phyloP scores from a whole-genome alignment of 2,113 vertebrate species.

The Hypomesus transpacificus region DNA sequence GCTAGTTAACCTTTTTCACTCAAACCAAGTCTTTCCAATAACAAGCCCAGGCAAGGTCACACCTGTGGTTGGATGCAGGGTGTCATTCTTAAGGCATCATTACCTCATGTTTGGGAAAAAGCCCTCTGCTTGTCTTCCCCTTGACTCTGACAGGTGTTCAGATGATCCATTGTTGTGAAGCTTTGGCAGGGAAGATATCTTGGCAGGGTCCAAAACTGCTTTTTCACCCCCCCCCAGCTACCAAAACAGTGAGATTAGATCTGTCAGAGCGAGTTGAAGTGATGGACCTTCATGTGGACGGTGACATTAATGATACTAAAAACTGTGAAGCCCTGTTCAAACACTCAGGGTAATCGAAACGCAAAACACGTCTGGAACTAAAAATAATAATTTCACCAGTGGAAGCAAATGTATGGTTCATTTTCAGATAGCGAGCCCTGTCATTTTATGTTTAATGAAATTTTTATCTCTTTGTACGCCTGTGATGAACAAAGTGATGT shows the following conservation, averaged over 20 bases:
- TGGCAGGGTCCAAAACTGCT: background rate
- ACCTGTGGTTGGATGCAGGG: conserved; percentile 1
- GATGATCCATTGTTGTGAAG: conserved; percentile 21
- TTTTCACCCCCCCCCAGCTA: conserved; percentile 9
- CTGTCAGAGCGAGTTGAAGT: conserved; percentile 8
- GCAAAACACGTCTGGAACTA: background rate
- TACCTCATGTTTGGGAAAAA: conserved; percentile 20
- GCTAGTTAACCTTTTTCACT: background rate
- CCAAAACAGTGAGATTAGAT: conserved; percentile 6
- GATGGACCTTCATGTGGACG: conserved; percentile 11
- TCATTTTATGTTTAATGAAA: background rate
- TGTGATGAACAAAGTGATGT: background rate
- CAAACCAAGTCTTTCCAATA: conserved; percentile 3
- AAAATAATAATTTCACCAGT: background rate
- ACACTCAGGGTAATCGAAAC: background rate
- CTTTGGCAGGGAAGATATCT: conserved; percentile 18
- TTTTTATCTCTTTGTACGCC: background rate
- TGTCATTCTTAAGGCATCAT: conserved; percentile 17
- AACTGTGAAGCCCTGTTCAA: background rate
- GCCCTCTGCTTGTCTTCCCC: conserved; percentile 16
- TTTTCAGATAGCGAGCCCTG: background rate
- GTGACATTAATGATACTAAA: background rate
- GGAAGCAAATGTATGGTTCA: background rate
- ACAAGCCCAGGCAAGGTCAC: conserved; percentile 14
- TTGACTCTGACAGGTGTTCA: conserved; percentile 14